These are phyloP conservation scores for Trisateles emortualis DNA, from an alignment of 2,888 invertebrate genomes.

Conservation along the genomic window DNA sequence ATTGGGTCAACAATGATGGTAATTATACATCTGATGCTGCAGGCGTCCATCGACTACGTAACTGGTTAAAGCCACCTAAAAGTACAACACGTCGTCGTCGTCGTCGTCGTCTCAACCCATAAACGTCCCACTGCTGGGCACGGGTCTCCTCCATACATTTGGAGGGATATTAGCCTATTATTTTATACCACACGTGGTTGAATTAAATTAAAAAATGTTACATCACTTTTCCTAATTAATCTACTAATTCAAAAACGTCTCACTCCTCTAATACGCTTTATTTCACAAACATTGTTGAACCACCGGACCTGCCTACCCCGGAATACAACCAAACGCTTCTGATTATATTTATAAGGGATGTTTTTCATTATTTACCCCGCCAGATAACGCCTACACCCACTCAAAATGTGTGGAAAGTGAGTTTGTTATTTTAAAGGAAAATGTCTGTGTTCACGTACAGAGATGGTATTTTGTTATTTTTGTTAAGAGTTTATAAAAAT, in stretches of 20 bases:
- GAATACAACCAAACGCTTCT: constrained; percentile 39
- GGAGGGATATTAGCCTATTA: no score
- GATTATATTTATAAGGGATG: constrained; percentile 65
- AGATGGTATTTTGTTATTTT: neutral
- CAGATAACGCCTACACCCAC: constrained; percentile 49
- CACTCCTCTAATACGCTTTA: neutral
- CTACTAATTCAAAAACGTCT: neutral
- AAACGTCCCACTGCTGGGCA: no score
- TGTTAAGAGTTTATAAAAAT: neutral
- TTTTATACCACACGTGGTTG: no score
- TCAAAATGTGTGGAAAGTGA: constrained; percentile 36
- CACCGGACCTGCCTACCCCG: neutral
- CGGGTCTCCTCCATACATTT: no score
- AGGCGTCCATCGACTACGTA: no score
- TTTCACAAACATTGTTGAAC: neutral
- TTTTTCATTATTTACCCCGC: constrained; percentile 64
- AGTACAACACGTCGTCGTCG: no score
- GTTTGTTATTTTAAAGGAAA: constrained; percentile 22
- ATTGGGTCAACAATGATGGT: no score
- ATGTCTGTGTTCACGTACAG: constrained; percentile 1
- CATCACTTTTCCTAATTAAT: neutral
- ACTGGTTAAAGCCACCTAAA: no score
- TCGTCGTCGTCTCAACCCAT: no score
- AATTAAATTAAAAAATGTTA: no score
- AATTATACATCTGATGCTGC: no score